Evolutionary conservation across 30 jellyfish, hydroid and myxozoan species (phyloP).

Genomic region (Euphysa ruthae): DNA sequence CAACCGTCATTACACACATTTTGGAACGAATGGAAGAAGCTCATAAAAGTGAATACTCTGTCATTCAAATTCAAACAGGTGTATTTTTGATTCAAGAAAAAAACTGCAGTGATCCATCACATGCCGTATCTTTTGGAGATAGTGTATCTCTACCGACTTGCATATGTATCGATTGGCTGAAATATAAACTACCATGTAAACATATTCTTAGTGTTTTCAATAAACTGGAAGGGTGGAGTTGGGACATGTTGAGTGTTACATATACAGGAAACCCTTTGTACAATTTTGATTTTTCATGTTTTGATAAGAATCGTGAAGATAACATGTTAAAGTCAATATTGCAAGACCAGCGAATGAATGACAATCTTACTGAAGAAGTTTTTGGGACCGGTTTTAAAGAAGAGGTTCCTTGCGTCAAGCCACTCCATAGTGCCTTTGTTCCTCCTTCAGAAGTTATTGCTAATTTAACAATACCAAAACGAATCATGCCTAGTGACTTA

Average conservation of each 20-base stretch:
- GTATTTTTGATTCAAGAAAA: constrained; percentile 2
- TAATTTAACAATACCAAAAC: no score
- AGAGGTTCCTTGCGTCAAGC: no score
- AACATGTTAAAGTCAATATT: no score
- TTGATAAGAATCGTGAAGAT: constrained; percentile 23
- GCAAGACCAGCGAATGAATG: no score
- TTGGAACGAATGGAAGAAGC: not conserved
- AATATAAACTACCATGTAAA: constrained; percentile 23
- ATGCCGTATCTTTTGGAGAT: constrained; percentile 25
- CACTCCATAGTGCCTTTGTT: no score
- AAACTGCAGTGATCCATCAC: not conserved
- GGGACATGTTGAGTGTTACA: constrained; percentile 20
- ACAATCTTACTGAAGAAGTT: no score
- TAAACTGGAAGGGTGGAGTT: constrained; percentile 16
- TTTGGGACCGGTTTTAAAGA: no score
- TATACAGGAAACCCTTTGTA: constrained; percentile 19
- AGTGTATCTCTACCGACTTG: constrained; percentile 16
- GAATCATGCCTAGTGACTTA: no score
- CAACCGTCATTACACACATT: not conserved
- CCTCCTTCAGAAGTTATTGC: no score
- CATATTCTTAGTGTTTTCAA: constrained; percentile 21
- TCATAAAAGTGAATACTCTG: constrained; percentile 1
- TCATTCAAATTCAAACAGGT: constrained; percentile 26
- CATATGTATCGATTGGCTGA: constrained; percentile 25
- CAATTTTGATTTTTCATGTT: constrained; percentile 23